These are phyloP conservation scores for Parazoanthus atlanticus DNA, from an alignment of 92 coral and sea anemone species.

Conservation along the genomic window DNA sequence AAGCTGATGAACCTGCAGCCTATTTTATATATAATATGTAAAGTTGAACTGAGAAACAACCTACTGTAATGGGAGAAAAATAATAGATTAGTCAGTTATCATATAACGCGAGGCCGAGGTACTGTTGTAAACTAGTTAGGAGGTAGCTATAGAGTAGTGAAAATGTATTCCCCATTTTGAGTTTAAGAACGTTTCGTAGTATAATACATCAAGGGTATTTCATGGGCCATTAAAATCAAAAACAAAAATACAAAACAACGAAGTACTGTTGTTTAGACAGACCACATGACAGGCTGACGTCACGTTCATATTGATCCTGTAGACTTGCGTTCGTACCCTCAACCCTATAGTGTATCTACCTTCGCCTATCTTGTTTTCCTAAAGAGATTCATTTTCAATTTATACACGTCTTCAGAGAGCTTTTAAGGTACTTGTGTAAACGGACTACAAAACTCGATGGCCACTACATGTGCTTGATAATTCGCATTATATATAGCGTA, in stretches of 20 bases:
- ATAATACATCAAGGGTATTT: neutral
- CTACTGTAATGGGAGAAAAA: neutral
- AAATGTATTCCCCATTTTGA: neutral
- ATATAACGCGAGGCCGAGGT: neutral
- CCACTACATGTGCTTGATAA: neutral
- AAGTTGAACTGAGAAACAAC: neutral
- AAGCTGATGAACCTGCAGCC: neutral
- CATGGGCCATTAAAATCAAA: neutral
- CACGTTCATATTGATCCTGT: too few species aligned
- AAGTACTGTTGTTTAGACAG: neutral
- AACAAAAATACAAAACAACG: too few species aligned
- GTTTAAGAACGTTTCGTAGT: neutral
- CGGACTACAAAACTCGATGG: neutral
- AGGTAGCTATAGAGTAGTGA: too few species aligned
- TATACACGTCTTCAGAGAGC: neutral
- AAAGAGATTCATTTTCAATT: too few species aligned
- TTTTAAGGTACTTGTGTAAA: neutral
- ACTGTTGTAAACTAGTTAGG: neutral
- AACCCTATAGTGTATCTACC: too few species aligned
- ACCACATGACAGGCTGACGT: neutral
- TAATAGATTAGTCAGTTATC: neutral
- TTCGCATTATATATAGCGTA: too few species aligned
- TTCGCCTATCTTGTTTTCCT: too few species aligned
- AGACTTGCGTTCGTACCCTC: too few species aligned
- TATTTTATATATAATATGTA: too few species aligned